phyloP scores from a whole-genome alignment of 1,140 invertebrate genomes.

The Babylonia areolata region DNA sequence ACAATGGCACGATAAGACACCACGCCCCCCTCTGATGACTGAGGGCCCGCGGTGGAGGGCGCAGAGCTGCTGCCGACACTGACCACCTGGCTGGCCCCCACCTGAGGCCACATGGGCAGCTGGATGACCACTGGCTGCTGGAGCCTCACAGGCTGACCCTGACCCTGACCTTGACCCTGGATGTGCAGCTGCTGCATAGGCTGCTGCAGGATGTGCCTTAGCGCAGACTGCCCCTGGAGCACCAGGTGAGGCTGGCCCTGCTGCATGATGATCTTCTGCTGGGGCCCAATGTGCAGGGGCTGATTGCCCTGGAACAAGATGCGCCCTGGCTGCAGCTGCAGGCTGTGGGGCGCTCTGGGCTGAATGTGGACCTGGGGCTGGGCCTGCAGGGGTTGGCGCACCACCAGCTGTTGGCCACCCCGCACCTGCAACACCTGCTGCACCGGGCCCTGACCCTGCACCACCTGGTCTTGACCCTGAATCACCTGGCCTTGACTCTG shows the following conservation, averaged over 20 bases:
- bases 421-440: background rate
- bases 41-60: background rate
- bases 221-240: background rate
- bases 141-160: background rate
- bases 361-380: background rate
- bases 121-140: background rate
- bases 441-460: background rate
- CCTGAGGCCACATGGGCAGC: background rate
- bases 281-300: background rate
- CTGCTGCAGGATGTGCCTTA: background rate
- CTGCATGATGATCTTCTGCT: background rate
- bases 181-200: background rate
- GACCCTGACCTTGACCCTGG: background rate
- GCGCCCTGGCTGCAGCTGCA: background rate
- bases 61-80: background rate
- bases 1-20: background rate
- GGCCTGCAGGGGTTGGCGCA: background rate
- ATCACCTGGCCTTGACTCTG: background rate
- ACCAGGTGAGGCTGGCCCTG: background rate
- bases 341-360: background rate
- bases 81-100: background rate
- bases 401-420: background rate
- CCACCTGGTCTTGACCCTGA: background rate
- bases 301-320: background rate
- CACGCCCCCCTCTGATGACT: background rate